Evolutionary conservation across 1,140 invertebrate genomes (phyloP), one percentile per base, ranked within the genome.

Genomic region (Battus philenor): DNA sequence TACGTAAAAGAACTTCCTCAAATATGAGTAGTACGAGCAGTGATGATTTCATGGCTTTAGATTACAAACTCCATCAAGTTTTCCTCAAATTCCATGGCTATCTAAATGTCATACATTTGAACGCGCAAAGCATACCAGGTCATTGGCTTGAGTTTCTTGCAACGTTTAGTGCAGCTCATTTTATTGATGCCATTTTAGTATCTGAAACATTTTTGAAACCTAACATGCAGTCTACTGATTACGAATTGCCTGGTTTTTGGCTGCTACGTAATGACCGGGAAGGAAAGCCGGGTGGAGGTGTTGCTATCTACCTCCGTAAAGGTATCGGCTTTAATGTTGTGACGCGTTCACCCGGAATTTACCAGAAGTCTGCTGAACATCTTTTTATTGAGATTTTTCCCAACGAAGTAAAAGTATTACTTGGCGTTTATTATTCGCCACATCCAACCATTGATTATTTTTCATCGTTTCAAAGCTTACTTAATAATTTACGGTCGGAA

Each of bases 271-370:
- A 59, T 38, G 51, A 59, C 10, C 44, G 56, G 8, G 45, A 22
- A 10, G 34, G 11, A 11, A 46, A 34, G 15, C 26, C 24, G n/a
- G 34, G 36, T 32, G 54, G 54, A 18, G 47, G 50, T 9, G 50
- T 58, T 2, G 47, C 43, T 12, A 44, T 58, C n/a, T 58, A 58
- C 34, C 18, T 58, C 1, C 45, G 50, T 4, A 6, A 10, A 32
- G 17, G 11, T 2, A 24, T 54, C 6, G 18, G 20, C 1, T 48
- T 11, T 17, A 26, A 24, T 0, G 13, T 10, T 5, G 31, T 36
- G 1, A 22, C 15, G 5, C n/a, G 33, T 5, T 36, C 33, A 2
- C 33, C 33, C 1, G 1, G 17, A 10, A 10, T 6, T 0, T 36
- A 36, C 20, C 11, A 33, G 4, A 18, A 26, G 5, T 44, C 46